Conservation (phyloP, 2,888 invertebrate genomes). For the Agapostemon virescens region DNA sequence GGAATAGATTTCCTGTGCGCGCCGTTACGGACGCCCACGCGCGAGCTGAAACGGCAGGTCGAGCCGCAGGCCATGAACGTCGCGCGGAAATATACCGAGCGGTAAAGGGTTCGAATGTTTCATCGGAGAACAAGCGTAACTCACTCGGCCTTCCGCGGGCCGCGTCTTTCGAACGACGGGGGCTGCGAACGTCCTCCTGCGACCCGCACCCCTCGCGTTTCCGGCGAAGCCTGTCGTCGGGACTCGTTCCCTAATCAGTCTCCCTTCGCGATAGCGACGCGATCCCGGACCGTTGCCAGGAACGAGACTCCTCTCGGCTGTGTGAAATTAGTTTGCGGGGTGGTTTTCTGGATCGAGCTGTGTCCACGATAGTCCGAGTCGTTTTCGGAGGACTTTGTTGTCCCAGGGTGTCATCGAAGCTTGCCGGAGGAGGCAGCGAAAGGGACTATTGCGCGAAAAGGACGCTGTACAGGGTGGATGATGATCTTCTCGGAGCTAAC, state of each 20-base stretch:
- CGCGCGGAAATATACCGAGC: slow-evolving; percentile 16
- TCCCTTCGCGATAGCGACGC: not conserved
- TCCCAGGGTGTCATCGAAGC: too few species aligned
- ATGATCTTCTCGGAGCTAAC: too few species aligned
- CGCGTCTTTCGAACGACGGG: not conserved
- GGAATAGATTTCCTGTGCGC: slow-evolving; percentile 2
- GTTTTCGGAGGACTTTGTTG: too few species aligned
- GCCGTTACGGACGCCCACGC: slow-evolving; percentile 4
- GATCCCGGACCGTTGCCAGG: too few species aligned
- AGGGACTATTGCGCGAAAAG: too few species aligned
- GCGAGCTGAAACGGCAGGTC: not conserved
- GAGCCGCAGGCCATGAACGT: slow-evolving; percentile 14
- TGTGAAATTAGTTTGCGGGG: too few species aligned
- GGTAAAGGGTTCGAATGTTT: slow-evolving; percentile 11
- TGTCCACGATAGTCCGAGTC: too few species aligned
- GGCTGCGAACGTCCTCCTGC: not conserved
- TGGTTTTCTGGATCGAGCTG: too few species aligned
- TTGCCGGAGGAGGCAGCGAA: too few species aligned
- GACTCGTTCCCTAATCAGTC: not conserved
- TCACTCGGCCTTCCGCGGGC: not conserved
- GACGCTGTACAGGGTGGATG: too few species aligned
- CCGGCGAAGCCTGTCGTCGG: not conserved
- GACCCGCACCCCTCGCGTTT: not conserved
- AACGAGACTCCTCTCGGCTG: too few species aligned
- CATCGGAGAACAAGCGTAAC: not conserved